These are phyloP conservation scores for Chrysotoxum bicinctum DNA, from an alignment of 2,888 invertebrate genomes.

Conservation along the genomic window DNA sequence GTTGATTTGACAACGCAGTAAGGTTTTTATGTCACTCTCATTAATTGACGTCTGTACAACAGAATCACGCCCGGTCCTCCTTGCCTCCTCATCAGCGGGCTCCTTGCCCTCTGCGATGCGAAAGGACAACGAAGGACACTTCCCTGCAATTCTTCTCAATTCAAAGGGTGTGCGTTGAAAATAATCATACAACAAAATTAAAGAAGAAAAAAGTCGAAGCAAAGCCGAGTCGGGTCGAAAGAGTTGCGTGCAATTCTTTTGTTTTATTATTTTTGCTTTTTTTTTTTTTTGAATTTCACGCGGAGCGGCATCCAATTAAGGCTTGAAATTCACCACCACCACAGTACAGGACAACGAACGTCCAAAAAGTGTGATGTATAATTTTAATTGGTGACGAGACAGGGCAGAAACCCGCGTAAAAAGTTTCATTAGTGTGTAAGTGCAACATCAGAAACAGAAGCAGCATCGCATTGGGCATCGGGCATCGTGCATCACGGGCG, in stretches of 20 bases:
- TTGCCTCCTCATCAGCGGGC: neutral
- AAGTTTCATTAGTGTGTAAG: neutral
- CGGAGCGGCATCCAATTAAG: conserved; percentile 67
- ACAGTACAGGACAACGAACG: conserved; percentile 7
- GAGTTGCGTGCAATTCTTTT: conserved; percentile 11
- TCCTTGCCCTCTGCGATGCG: neutral
- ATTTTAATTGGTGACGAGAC: conserved; percentile 69
- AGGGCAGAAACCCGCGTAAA: conserved; percentile 32
- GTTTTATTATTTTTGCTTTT: neutral
- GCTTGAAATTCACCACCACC: conserved; percentile 47
- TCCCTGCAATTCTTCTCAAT: conserved; percentile 35
- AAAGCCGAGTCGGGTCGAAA: conserved; percentile 1
- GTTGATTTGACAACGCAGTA: conserved; percentile 5
- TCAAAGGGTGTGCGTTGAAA: conserved; percentile 41
- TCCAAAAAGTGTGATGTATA: conserved; percentile 61
- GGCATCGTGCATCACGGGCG: neutral
- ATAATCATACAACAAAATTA: neutral
- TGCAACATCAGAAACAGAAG: neutral
- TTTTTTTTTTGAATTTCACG: conserved; percentile 24
- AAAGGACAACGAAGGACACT: conserved; percentile 29
- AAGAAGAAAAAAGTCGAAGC: neutral
- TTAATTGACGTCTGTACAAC: conserved; percentile 59
- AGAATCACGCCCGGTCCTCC: neutral
- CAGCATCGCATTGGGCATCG: neutral
- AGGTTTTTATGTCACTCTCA: neutral